Evolutionary conservation across 1,140 invertebrate species (phyloP).

Genomic region (Zaprionus nigranus): DNA sequence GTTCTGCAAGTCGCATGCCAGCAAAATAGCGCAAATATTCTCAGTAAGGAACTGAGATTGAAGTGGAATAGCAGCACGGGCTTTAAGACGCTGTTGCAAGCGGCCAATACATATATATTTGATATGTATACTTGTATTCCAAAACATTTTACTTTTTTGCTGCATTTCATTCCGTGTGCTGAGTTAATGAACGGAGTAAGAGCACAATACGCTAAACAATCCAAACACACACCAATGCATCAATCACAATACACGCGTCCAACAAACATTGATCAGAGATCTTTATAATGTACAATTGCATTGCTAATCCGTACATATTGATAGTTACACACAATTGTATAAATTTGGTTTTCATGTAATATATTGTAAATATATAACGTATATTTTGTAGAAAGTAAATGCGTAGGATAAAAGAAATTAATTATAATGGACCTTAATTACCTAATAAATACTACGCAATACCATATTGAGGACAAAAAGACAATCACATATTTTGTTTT

Average conservation of each 20-base stretch:
- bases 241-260: not conserved
- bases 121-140: constrained; percentile 54
- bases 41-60: constrained; percentile 75
- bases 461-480: not conserved
- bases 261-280: constrained; percentile 24
- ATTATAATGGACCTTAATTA: constrained; percentile 1
- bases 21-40: constrained; percentile 86
- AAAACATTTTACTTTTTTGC: constrained; percentile 51
- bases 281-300: not conserved
- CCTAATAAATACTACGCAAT: constrained; percentile 15
- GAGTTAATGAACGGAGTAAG: constrained; percentile 21
- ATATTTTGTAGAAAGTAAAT: constrained; percentile 42
- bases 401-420: constrained; percentile 20
- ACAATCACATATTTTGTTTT: not conserved
- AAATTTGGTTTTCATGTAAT: constrained; percentile 41
- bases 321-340: constrained; percentile 21
- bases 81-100: constrained; percentile 64
- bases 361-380: constrained; percentile 34
- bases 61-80: constrained; percentile 1
- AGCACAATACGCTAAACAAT: constrained; percentile 43
- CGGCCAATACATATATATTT: constrained; percentile 15
- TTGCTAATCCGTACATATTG: constrained; percentile 10
- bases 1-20: constrained; percentile 90
- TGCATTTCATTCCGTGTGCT: constrained; percentile 78
- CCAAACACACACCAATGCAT: constrained; percentile 25